These are phyloP conservation scores for Callospermophilus lateralis DNA, from an alignment of 2,113 vertebrate genomes.

Conservation along the genomic window DNA sequence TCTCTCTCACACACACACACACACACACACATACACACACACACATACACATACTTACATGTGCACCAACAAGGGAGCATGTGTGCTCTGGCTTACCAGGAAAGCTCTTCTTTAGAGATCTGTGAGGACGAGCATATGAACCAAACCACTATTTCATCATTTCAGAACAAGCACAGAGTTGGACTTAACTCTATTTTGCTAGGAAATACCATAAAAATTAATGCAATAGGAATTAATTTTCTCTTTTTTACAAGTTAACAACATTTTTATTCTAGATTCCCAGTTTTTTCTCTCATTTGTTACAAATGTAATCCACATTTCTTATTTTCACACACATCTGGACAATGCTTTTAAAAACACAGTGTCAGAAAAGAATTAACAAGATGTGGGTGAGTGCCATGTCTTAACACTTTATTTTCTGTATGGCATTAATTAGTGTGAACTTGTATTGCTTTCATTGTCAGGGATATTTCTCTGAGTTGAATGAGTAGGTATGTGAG, in stretches of 20 bases:
- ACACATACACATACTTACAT: background rate
- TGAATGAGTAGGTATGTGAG: background rate
- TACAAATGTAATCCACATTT: background rate
- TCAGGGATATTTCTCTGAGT: background rate
- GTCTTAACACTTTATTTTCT: background rate
- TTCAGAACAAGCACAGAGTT: background rate
- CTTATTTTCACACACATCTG: background rate
- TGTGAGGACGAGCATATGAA: background rate
- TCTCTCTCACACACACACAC: background rate
- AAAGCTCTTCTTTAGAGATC: background rate
- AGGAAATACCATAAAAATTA: background rate
- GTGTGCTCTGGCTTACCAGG: background rate
- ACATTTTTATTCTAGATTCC: background rate
- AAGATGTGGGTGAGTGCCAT: background rate
- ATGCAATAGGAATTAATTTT: background rate
- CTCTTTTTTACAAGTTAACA: background rate
- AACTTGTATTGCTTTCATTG: background rate
- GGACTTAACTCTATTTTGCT: background rate
- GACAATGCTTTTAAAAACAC: background rate
- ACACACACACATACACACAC: background rate
- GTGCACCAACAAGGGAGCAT: background rate
- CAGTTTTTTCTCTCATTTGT: background rate
- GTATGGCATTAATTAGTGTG: background rate
- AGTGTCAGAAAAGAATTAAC: background rate
- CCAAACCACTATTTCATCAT: background rate